Percentiles rank a stretch among this genome's conserved stretches.
Evolutionary conservation across 2,888 invertebrate genomes (phyloP).

Genomic region (Campoletis raptor): DNA sequence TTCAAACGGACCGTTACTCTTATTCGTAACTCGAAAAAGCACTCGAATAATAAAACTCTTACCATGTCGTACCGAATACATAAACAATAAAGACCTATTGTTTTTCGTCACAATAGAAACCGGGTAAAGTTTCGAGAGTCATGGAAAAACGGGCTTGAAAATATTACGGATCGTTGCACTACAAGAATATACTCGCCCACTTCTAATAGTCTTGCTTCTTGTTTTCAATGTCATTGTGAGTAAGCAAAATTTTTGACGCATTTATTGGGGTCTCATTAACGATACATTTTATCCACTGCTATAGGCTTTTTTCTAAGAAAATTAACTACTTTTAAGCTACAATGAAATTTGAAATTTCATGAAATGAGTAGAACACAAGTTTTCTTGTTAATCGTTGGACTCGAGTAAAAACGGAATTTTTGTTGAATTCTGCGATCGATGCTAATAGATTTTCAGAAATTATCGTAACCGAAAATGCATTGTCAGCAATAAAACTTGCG

Average conservation of each 20-base stretch:
- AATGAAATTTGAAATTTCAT: not conserved
- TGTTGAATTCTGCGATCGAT: not conserved
- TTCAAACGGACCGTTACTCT: conserved; percentile 67
- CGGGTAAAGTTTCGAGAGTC: conserved; percentile 46
- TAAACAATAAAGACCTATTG: conserved; percentile 60
- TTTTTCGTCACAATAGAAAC: conserved; percentile 60
- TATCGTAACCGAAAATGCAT: no score
- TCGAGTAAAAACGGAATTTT: not conserved
- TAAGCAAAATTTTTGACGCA: conserved; percentile 4
- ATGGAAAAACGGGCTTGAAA: not conserved
- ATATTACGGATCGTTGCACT: conserved; percentile 35
- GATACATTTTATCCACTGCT: not conserved
- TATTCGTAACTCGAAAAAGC: conserved; percentile 41
- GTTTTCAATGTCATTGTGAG: not conserved
- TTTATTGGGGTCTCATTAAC: conserved; percentile 17
- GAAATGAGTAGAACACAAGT: no score
- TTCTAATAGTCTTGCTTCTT: no score
- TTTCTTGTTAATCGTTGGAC: not conserved
- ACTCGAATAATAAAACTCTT: conserved; percentile 37
- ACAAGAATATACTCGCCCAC: conserved; percentile 55
- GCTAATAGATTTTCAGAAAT: not conserved
- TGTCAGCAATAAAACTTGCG: no score
- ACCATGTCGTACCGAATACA: conserved; percentile 18
- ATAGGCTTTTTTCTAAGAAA: not conserved
- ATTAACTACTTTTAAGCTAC: not conserved